phyloP scores from a whole-genome alignment of 1,140 invertebrate genomes.

The Rhopalosiphum padi region DNA sequence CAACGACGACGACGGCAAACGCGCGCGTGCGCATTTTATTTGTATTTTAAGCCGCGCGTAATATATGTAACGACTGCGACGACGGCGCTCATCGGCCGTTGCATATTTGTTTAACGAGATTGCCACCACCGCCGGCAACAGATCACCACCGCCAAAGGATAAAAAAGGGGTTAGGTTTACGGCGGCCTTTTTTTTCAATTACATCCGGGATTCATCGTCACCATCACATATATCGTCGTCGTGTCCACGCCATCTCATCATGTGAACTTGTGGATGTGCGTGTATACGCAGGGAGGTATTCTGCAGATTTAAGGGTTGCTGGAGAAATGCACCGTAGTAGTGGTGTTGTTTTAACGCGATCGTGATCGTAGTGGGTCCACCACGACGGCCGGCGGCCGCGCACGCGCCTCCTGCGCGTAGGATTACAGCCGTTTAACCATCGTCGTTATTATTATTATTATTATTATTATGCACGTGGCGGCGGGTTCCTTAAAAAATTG shows the following conservation, averaged over 20 bases:
- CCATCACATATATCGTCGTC: not conserved
- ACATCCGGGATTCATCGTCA: slow-evolving; percentile 1
- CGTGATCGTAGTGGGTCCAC: not conserved
- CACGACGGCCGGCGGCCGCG: slow-evolving; percentile 4
- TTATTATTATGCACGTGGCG: slow-evolving; percentile 21
- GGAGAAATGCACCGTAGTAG: not conserved
- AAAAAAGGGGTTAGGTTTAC: slow-evolving; percentile 32
- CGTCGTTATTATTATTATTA: not conserved
- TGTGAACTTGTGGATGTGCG: not conserved
- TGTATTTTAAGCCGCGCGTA: not conserved
- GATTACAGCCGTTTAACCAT: slow-evolving; percentile 39
- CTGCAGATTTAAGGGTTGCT: not conserved
- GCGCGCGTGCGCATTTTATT: not conserved
- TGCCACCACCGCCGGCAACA: not conserved
- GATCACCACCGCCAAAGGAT: not conserved
- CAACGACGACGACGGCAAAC: not conserved
- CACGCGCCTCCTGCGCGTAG: slow-evolving; percentile 15
- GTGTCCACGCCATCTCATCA: not conserved
- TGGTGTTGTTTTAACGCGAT: slow-evolving; percentile 37
- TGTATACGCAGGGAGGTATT: not conserved
- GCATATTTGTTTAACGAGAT: slow-evolving; percentile 38
- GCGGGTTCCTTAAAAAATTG: not conserved
- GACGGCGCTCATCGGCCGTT: not conserved
- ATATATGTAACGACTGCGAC: not conserved
- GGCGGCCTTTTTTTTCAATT: slow-evolving; percentile 27